Evolutionary conservation across 2,113 vertebrate species (phyloP).

Genomic region (Eonycteris spelaea): DNA sequence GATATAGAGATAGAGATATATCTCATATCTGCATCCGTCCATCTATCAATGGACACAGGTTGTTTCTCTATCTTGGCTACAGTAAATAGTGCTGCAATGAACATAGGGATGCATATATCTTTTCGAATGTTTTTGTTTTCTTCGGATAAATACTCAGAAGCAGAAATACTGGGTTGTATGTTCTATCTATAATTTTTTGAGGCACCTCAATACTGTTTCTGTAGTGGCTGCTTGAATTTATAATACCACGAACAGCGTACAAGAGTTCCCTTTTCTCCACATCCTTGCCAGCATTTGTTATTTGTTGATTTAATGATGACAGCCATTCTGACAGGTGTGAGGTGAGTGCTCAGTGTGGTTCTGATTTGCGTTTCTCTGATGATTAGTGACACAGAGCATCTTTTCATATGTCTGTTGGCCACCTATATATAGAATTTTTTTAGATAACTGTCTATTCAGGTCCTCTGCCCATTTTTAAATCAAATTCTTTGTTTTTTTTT

Average conservation of each 20-base stretch:
- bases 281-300: too few relatives aligned
- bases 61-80: neutral
- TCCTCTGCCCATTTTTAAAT: neutral
- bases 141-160: neutral
- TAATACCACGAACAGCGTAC: neutral
- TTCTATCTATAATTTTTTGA: neutral
- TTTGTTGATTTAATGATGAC: neutral
- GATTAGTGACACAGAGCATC: neutral
- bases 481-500: neutral
- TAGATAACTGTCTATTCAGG: neutral
- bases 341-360: neutral
- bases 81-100: neutral
- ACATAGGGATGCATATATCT: neutral
- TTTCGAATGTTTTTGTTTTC: neutral
- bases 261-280: neutral
- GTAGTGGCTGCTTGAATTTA: neutral
- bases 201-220: neutral
- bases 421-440: neutral
- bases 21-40: too few relatives aligned
- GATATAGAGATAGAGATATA: too few relatives aligned
- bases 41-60: too few relatives aligned
- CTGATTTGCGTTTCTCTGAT: neutral
- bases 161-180: neutral
- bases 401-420: neutral
- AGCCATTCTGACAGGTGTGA: neutral